Percentiles rank a stretch among this genome's conserved stretches.
Conservation (phyloP, 2,797 vertebrate species). For the Oreochromis mossambicus region DNA sequence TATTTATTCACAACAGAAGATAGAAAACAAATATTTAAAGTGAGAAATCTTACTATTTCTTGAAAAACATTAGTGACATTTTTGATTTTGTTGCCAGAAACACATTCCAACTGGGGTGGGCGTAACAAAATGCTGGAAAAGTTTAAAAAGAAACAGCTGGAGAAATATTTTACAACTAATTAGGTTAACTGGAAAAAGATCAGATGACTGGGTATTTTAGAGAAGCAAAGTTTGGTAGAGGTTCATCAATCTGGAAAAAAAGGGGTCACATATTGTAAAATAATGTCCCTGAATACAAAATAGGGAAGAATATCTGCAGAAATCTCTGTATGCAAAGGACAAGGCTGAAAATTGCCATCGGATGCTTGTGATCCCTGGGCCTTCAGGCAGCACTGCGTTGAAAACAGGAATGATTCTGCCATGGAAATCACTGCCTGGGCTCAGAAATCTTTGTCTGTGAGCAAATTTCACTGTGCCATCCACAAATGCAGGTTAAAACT, state of each 20-base stretch:
- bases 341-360: neutral
- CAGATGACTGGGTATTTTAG: neutral
- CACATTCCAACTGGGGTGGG: neutral
- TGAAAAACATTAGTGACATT: neutral
- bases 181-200: neutral
- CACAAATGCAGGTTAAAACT: neutral
- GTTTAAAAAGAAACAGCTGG: neutral
- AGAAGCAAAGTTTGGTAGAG: neutral
- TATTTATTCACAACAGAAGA: neutral
- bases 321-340: neutral
- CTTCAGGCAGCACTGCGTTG: neutral
- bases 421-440: neutral
- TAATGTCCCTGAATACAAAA: neutral
- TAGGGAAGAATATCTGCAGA: neutral
- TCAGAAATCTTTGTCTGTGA: neutral
- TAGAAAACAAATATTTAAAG: neutral
- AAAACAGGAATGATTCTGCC: neutral
- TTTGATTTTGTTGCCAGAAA: neutral
- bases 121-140: neutral
- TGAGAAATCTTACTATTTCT: neutral
- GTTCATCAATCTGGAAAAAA: neutral
- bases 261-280: rapidly evolving
- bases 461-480: neutral
- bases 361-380: neutral
- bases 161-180: neutral